Evolutionary conservation across 1,140 invertebrate genomes (phyloP), one percentile per base, ranked within the genome.

Genomic region (Heliconius hermathena): DNA sequence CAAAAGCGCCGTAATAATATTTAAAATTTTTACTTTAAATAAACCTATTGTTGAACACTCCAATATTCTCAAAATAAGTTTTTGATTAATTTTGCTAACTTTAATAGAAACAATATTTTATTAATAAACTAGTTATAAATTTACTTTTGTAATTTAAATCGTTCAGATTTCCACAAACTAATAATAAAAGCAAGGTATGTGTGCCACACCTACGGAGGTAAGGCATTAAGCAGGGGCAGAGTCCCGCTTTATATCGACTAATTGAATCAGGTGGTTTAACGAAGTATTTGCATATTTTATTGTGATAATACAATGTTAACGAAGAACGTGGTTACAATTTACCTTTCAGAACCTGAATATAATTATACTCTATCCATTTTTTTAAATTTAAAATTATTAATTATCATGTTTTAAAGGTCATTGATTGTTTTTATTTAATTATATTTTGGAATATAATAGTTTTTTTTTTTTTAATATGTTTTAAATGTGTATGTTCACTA

Each of bases 231-330:
- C 36, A 38, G 33, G 33, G 66, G 60, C 72, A 73, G 57, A 74
- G 54, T 74, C 60, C 38, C 76, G 81, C 73, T 78, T 83, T 74
- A 78, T 71, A 79, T 54, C 66, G 57, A 29, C 71, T 83, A 81
- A 83, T 81, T 77, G 49, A 76, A 83, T 83, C 71, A 74, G 26
- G 54, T 52, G 77, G 80, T 77, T 83, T 81, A 79, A 77, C 77
- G 80, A 79, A 76, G 57, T 79, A 81, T 83, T 83, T 83, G 80
- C 82, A 83, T 83, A 83, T 77, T 83, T 77, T 74, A 81, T 77
- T 77, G 70, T 74, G 26, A 49, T 60, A 77, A 77, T 74, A 81
- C 71, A 77, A 81, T 74, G 71, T 77, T 77, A 81, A 81, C 76
- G 79, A 81, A 81, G 57, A 77, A 77, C 29, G 29, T n/a, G 74